Conservation (phyloP, 2,888 invertebrate species). For the Eurytoma californica region DNA sequence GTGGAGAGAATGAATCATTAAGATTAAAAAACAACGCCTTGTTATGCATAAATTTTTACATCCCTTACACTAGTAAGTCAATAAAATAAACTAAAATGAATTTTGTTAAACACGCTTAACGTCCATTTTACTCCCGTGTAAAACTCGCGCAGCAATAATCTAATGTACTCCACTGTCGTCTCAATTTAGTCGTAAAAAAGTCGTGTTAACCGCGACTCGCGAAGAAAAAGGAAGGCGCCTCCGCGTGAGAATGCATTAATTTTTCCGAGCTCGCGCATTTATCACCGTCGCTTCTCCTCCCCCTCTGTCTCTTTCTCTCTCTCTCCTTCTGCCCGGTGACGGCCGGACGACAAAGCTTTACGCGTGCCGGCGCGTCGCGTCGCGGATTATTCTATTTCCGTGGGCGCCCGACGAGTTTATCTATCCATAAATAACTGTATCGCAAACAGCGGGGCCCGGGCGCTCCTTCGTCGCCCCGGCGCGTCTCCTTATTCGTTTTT, state of each 20-base stretch:
- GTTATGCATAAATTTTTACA: too few relatives aligned
- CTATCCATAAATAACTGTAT: conserved; percentile 44
- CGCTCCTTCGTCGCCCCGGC: background rate
- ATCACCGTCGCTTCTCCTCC: background rate
- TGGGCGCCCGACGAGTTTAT: background rate
- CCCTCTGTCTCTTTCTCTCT: background rate
- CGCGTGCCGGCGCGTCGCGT: background rate
- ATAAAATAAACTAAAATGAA: too few relatives aligned
- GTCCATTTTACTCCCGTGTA: background rate
- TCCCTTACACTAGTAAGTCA: too few relatives aligned
- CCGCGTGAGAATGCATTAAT: conserved; percentile 1
- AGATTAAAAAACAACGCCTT: too few relatives aligned
- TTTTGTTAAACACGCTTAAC: conserved; percentile 12
- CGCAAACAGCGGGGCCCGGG: conserved; percentile 8
- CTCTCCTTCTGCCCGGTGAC: background rate
- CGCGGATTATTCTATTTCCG: conserved; percentile 38
- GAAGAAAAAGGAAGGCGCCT: background rate
- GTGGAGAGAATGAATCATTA: too few relatives aligned
- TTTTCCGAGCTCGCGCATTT: background rate
- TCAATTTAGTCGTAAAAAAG: background rate
- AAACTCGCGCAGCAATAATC: conserved; percentile 11
- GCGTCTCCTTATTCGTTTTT: background rate
- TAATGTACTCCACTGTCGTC: background rate
- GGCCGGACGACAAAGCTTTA: background rate
- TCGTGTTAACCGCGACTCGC: background rate